Evolutionary conservation across 53 echinoderm and acorn worm species (phyloP).

Genomic region (Temnopleurus reevesii): DNA sequence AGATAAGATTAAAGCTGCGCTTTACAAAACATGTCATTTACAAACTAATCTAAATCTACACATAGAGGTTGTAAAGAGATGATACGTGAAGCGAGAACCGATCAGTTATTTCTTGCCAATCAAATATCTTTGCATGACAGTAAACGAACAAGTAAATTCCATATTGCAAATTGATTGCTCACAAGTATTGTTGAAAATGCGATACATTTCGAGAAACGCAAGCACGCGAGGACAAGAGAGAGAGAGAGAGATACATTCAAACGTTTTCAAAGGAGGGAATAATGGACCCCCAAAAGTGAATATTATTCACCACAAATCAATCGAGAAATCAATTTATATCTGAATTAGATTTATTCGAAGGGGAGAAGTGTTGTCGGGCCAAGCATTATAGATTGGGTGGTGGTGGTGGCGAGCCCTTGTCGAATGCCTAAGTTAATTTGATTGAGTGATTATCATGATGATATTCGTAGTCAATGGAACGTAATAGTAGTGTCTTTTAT

Average conservation of each 20-base stretch:
- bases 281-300: conserved; percentile 29
- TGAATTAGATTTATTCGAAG: conserved; percentile 43
- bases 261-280: conserved; percentile 8
- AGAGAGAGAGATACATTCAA: not conserved
- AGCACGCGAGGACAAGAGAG: not conserved
- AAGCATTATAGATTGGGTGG: not conserved
- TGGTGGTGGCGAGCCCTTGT: conserved; percentile 1
- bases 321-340: conserved; percentile 41
- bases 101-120: conserved; percentile 10
- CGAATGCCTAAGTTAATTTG: conserved; percentile 39
- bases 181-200: not conserved
- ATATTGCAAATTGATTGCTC: conserved; percentile 43
- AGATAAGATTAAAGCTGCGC: not conserved
- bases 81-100: not conserved
- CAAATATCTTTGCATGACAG: not conserved
- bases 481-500: not conserved
- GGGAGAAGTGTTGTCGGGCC: not conserved
- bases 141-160: not conserved
- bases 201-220: not conserved
- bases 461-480: not conserved
- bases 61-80: not conserved
- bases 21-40: conserved; percentile 29
- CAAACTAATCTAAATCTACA: conserved; percentile 28
- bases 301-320: conserved; percentile 45
- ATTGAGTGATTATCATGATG: conserved; percentile 10